Base-by-base conservation (phyloP, 1,140 invertebrate genomes). In the Drosophila obscura region DNA sequence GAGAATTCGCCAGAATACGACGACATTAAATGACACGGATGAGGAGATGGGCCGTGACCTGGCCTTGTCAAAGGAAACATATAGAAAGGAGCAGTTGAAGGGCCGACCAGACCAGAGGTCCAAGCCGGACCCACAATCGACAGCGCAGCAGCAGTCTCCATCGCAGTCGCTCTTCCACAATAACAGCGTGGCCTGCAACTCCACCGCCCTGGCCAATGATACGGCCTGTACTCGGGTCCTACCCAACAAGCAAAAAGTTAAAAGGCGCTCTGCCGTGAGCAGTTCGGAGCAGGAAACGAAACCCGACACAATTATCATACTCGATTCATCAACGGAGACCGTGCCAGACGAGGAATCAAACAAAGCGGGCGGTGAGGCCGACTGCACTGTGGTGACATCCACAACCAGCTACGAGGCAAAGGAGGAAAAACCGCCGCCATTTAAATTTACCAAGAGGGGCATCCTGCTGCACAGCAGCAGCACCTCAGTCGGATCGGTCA, bases 341-440 rank as follows among this genome's bases (percentile, higher is more conserved):
- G 6, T 19, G 28, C 7, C 6, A 26, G 22, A 4, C 13, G 13
- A 16, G 15, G 35, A 11, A 39, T 4, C 22, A 35, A 5, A 19
- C 7, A 2, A 26, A 16, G 4, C 8, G 5, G 55, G 51, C 8
- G 49, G 55, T 15, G 88, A 90, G 41, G 63, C 43, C 5, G 88
- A 90, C 43, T 90, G 88, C 44, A 80, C 88, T 1, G 58, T 84
- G 9, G 88, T 90, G 11, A 84, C 88, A 11, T 90, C 88, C 0
- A 90, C 88, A 4, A 88, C 84, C 4, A 24, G 53, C 8, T 64
- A 63, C 31, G 83, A 81, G 8, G 16, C 48, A 5, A 16, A 31
- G 0, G 39, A 45, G 8, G 7, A 4, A 2, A 57, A 69, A 28
- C 51, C 43, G 2, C 22, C 58, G 0, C 57, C 66, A 0, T 6